Evolutionary conservation across 2,113 vertebrate genomes (phyloP).

Genomic region (Syrrhaptes paradoxus): DNA sequence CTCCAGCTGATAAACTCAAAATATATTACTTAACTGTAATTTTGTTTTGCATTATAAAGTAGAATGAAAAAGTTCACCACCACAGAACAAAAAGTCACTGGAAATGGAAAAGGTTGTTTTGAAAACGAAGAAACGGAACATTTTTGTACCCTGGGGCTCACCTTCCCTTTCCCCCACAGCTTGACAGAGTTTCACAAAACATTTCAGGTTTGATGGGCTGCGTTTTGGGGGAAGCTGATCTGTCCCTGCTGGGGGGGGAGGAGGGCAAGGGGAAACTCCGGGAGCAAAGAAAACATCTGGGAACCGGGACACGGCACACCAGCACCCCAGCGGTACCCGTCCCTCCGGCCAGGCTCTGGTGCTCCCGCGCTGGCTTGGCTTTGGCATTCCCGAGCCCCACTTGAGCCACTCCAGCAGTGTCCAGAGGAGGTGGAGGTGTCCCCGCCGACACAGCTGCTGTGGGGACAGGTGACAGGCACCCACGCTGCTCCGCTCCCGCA

Average conservation of each 20-base stretch:
- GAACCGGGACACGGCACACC: neutral
- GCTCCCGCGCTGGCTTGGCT: accelerated
- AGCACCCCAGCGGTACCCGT: accelerated
- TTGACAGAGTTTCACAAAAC: neutral
- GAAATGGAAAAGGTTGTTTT: neutral
- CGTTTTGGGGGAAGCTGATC: neutral
- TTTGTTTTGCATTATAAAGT: neutral
- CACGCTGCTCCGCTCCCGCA: neutral
- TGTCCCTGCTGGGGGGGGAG: neutral
- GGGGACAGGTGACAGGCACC: neutral
- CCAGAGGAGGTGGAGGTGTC: neutral
- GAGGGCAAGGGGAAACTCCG: neutral
- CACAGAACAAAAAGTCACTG: neutral
- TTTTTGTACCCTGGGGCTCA: neutral
- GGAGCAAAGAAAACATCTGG: neutral
- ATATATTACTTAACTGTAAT: neutral
- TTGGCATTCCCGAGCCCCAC: accelerated
- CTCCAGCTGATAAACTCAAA: conserved; percentile 26
- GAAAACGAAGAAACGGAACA: neutral
- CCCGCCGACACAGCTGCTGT: too few species aligned
- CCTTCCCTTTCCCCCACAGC: neutral
- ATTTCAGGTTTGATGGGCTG: neutral
- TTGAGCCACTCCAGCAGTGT: accelerated
- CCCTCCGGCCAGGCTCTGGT: neutral
- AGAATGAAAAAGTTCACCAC: neutral